Evolutionary conservation across 2,113 vertebrate species (phyloP).

Genomic region (Perca flavescens): DNA sequence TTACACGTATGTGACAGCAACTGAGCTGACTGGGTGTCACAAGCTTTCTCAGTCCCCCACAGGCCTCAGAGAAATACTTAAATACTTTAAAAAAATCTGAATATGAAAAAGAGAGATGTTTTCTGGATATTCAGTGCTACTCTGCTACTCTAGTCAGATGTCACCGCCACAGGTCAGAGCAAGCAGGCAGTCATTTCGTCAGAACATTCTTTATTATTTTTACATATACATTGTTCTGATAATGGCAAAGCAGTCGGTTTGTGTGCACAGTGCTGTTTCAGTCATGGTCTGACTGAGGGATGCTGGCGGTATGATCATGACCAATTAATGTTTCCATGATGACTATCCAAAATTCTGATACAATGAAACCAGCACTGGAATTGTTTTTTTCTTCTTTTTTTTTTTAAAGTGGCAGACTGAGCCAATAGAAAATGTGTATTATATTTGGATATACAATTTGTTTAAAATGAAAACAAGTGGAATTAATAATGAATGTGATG

Average conservation of each 20-base stretch:
- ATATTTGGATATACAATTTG: too few relatives aligned
- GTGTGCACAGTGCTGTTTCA: neutral
- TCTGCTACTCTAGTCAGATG: neutral
- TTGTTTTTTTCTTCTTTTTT: too few relatives aligned
- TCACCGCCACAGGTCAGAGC: neutral
- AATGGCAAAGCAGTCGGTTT: neutral
- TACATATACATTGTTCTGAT: neutral
- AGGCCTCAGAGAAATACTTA: neutral
- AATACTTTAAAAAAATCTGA: neutral
- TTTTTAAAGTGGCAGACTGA: too few relatives aligned
- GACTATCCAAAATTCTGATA: too few relatives aligned
- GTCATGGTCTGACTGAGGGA: neutral
- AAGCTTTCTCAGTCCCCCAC: neutral
- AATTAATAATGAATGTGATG: too few relatives aligned
- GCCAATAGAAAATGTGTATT: too few relatives aligned
- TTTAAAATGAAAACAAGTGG: too few relatives aligned
- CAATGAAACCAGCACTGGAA: too few relatives aligned
- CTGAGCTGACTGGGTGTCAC: neutral
- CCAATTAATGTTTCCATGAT: too few relatives aligned
- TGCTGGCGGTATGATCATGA: neutral
- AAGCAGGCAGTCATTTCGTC: neutral
- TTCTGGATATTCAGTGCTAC: neutral
- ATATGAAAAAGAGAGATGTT: neutral
- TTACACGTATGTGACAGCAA: neutral
- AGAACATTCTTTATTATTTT: too few relatives aligned